Evolutionary conservation across 2,113 vertebrate genomes (phyloP).

Genomic region (Pluvianellus socialis): DNA sequence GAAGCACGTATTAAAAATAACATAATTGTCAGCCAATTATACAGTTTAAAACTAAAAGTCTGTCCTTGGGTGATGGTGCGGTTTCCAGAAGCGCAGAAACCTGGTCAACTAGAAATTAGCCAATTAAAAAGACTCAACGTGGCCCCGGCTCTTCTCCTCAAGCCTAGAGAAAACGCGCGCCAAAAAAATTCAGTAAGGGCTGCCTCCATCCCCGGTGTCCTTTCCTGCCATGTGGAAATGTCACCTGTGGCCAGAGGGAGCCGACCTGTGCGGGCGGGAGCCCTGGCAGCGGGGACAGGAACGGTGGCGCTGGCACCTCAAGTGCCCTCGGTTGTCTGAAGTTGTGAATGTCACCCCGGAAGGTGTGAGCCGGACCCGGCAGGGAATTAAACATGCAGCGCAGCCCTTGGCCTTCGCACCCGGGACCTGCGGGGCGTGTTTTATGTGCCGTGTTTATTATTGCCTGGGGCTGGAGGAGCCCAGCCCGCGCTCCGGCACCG

Average conservation of each 20-base stretch:
- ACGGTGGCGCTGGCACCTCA: accelerated
- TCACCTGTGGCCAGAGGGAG: not conserved
- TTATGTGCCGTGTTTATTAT: not conserved
- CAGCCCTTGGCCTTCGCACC: not conserved
- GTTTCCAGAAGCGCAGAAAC: not conserved
- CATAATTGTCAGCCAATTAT: not conserved
- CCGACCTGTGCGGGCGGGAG: not conserved
- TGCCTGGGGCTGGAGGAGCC: not conserved
- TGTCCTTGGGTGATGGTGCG: not conserved
- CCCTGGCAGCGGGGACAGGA: not conserved
- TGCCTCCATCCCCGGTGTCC: not conserved
- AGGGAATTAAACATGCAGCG: not conserved
- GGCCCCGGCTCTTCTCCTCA: not conserved
- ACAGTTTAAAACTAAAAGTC: not conserved
- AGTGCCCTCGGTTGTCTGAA: not conserved
- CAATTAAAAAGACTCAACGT: not conserved
- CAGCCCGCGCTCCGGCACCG: accelerated
- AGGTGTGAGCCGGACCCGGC: not conserved
- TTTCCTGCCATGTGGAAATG: not conserved
- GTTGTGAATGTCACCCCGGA: not conserved
- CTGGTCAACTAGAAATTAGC: not conserved
- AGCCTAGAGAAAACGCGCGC: not conserved
- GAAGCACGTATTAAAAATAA: not conserved
- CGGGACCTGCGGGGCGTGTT: not conserved
- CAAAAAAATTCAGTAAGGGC: not conserved